These are phyloP conservation scores for Neotoma lepida DNA, from an alignment of 2,113 vertebrate species.

Conservation along the genomic window DNA sequence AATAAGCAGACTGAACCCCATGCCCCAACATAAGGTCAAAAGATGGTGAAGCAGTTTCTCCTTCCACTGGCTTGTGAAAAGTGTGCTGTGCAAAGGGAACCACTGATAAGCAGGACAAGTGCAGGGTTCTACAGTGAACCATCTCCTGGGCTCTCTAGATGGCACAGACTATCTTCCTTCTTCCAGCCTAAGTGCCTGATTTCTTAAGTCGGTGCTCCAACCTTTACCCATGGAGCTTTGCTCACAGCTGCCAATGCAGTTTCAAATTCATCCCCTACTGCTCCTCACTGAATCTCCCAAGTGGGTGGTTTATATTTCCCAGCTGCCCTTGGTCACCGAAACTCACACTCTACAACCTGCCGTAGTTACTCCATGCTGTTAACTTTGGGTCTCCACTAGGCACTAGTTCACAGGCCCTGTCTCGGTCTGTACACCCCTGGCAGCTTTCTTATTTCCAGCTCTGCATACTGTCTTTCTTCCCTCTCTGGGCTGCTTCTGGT, in stretches of 20 bases:
- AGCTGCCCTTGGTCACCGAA: not conserved
- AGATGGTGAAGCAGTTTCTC: not conserved
- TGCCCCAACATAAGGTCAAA: not conserved
- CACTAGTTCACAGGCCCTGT: not conserved
- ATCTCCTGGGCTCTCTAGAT: not conserved
- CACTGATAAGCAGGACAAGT: not conserved
- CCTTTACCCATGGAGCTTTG: not conserved
- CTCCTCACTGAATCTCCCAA: not conserved
- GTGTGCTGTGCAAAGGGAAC: not conserved
- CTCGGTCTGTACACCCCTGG: not conserved
- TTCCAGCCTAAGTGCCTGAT: not conserved
- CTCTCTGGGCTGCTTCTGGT: not conserved
- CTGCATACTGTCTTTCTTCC: not conserved
- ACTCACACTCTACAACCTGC: rapidly evolving
- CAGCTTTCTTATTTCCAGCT: not conserved
- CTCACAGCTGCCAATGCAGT: not conserved
- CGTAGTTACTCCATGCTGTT: not conserved
- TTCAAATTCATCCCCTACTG: not conserved
- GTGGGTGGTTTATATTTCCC: too few relatives aligned
- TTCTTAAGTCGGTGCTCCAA: not conserved
- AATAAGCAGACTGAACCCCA: not conserved
- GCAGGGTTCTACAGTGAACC: not conserved
- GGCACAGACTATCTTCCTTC: not conserved
- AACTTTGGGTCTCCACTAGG: not conserved
- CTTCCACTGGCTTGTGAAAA: not conserved